These are phyloP conservation scores for Lomographa bimaculata DNA, from an alignment of 2,888 invertebrate species.

Conservation along the genomic window DNA sequence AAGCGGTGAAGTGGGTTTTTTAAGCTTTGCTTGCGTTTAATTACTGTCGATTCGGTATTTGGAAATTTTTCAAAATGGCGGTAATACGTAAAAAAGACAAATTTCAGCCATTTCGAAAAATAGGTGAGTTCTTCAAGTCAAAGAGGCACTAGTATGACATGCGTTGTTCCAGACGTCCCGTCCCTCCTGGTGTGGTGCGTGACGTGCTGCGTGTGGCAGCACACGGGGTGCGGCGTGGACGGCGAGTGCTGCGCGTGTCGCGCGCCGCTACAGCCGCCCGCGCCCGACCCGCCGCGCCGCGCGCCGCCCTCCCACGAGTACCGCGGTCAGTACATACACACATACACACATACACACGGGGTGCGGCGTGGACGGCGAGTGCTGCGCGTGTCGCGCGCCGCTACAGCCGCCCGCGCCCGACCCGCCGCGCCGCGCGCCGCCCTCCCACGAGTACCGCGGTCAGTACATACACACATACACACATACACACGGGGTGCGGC, in stretches of 20 bases:
- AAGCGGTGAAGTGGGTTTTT: no score
- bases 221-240: conserved; percentile 66
- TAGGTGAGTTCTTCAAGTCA: no score
- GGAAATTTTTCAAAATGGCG: no score
- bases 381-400: conserved; percentile 51
- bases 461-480: not conserved
- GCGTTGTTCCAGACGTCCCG: conserved; percentile 57
- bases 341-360: no score
- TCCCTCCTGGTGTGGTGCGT: conserved; percentile 70
- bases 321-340: conserved; percentile 11
- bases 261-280: conserved; percentile 42
- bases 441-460: conserved; percentile 18
- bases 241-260: conserved; percentile 50
- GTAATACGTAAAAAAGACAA: no score
- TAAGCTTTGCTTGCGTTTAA: no score
- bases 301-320: conserved; percentile 8
- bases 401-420: conserved; percentile 37
- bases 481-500: conserved; percentile 76
- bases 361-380: conserved; percentile 51
- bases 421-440: conserved; percentile 15
- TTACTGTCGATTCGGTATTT: no score
- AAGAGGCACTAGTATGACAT: no score
- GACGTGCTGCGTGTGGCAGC: conserved; percentile 64
- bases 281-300: conserved; percentile 22
- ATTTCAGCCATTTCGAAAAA: no score